These are phyloP conservation scores for Crossocerus cetratus DNA, from an alignment of 2,888 invertebrate genomes.

Conservation along the genomic window DNA sequence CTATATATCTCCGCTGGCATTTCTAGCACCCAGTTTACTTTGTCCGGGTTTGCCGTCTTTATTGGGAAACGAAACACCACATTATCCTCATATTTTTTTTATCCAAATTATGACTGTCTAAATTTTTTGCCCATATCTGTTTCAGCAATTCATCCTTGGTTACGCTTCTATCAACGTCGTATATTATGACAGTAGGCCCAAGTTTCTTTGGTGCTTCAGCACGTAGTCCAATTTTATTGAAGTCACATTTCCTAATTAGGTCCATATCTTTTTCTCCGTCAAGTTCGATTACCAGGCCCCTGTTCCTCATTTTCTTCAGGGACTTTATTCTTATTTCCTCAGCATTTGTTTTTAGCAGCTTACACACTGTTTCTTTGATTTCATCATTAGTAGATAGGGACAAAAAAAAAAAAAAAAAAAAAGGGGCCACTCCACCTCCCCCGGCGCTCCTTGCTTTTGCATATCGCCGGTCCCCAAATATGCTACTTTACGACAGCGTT, in stretches of 20 bases:
- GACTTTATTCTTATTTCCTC: background rate
- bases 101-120: background rate
- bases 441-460: background rate
- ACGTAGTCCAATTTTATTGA: background rate
- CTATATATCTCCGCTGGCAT: background rate
- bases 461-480: too few species aligned
- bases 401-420: too few species aligned
- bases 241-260: background rate
- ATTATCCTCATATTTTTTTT: background rate
- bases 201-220: background rate
- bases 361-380: background rate
- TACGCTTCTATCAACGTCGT: background rate
- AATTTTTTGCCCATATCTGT: background rate
- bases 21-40: background rate
- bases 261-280: background rate
- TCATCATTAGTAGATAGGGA: background rate
- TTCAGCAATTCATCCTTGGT: background rate
- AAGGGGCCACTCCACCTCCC: too few species aligned
- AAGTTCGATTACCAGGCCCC: background rate
- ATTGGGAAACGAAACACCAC: background rate
- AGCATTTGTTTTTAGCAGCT: background rate
- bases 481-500: too few species aligned
- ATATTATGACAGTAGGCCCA: conserved; percentile 1
- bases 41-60: background rate
- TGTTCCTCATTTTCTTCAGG: background rate